Evolutionary conservation across 2,113 vertebrate genomes (phyloP).

Genomic region (Furnarius figulus): DNA sequence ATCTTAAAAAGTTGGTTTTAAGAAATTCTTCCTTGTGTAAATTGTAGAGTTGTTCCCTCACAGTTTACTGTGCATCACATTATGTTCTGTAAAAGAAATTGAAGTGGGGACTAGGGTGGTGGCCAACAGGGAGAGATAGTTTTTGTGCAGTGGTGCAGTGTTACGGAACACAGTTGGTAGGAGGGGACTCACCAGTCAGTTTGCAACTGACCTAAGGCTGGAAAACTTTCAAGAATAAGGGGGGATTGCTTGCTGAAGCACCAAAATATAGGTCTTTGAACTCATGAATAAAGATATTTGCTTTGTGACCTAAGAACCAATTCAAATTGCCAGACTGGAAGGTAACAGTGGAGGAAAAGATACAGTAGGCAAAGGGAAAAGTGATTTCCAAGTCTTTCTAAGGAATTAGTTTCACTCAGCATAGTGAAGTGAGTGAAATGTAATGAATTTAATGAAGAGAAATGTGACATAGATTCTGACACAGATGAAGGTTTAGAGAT

Average conservation of each 20-base stretch:
- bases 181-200: neutral
- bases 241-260: neutral
- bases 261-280: neutral
- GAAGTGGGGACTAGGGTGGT: neutral
- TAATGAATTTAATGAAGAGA: neutral
- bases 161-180: accelerated
- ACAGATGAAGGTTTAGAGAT: neutral
- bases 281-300: neutral
- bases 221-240: neutral
- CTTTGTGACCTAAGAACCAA: neutral
- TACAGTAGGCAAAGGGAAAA: neutral
- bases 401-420: neutral
- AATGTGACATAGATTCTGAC: neutral
- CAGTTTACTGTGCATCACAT: neutral
- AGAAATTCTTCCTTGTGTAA: neutral
- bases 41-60: neutral
- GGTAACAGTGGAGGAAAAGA: neutral
- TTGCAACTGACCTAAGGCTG: too few species aligned
- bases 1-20: neutral
- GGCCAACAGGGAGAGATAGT: neutral
- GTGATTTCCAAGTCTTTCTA: neutral
- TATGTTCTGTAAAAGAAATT: neutral
- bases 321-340: neutral
- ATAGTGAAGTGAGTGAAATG: neutral
- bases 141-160: neutral